phyloP scores from a whole-genome alignment of 1,140 invertebrate genomes.

The Muscidifurax raptorellus region DNA sequence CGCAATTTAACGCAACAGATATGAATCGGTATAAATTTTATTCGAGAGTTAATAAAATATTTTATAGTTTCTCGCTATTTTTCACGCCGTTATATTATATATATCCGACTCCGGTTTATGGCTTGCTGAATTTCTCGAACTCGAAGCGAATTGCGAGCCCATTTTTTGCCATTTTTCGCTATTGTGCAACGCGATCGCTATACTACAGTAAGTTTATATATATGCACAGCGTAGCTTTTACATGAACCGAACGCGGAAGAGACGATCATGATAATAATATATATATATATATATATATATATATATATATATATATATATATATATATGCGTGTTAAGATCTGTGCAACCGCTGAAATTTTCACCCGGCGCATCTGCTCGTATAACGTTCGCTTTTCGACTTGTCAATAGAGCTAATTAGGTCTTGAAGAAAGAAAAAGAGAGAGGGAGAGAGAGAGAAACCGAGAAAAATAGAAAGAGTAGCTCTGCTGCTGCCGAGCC shows the following conservation, averaged over 20 bases:
- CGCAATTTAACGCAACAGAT: conserved; percentile 51
- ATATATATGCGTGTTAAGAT: no score
- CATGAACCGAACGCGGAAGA: conserved; percentile 20
- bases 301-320: no score
- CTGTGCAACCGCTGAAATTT: neutral
- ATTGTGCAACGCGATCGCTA: no score
- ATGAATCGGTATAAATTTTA: conserved; percentile 38
- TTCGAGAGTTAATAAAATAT: conserved; percentile 29
- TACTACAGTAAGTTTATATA: no score
- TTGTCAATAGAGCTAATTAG: conserved; percentile 26
- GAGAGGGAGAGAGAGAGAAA: conserved; percentile 18
- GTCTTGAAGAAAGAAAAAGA: neutral
- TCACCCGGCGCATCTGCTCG: conserved; percentile 12
- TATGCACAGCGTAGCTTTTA: no score
- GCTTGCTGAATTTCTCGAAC: neutral
- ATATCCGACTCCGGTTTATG: neutral
- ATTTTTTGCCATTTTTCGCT: conserved; percentile 45
- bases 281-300: no score
- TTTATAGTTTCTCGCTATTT: conserved; percentile 28
- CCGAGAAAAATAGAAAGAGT: conserved; percentile 7
- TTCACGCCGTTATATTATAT: conserved; percentile 48
- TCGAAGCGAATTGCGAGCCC: neutral
- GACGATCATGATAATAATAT: no score
- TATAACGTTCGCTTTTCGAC: neutral
- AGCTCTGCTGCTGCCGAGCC: neutral